A percentile compares a stretch with the other conserved stretches of the same genome.
phyloP scores from a whole-genome alignment of 92 coral and sea anemone species.

The Zoanthus sansibaricus region DNA sequence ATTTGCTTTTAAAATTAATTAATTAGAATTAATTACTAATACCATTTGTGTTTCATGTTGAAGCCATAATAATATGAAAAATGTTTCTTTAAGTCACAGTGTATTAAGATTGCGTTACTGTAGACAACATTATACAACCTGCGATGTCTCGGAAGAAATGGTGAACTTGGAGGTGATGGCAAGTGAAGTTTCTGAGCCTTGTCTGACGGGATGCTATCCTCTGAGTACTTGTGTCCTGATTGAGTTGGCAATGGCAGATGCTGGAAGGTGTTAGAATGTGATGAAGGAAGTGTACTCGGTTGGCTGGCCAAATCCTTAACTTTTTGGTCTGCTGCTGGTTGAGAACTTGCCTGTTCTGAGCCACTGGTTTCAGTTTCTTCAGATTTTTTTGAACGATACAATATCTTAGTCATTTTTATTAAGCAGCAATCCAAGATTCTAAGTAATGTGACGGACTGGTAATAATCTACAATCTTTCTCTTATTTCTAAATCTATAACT shows the following conservation, averaged over 20 bases:
- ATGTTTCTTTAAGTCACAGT: not conserved
- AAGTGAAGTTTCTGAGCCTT: conserved; percentile 47
- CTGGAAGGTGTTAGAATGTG: not conserved
- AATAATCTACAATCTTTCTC: too few relatives aligned
- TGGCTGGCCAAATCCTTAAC: conserved; percentile 3
- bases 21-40: too few relatives aligned
- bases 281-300: not conserved
- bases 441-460: too few relatives aligned
- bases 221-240: conserved; percentile 40
- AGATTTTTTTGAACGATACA: not conserved
- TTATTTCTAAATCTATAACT: too few relatives aligned
- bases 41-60: too few relatives aligned
- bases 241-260: conserved; percentile 33
- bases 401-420: too few relatives aligned
- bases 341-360: not conserved
- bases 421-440: too few relatives aligned
- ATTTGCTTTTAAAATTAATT: too few relatives aligned
- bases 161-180: conserved; percentile 72
- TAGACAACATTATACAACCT: not conserved
- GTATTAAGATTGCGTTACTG: not conserved
- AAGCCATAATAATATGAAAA: too few relatives aligned
- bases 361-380: not conserved
- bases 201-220: conserved; percentile 40
- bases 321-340: not conserved
- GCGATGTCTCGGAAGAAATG: conserved; percentile 29